These are phyloP conservation scores for Drosophila hawaiiensis DNA, from an alignment of 2,888 invertebrate genomes.

Conservation along the genomic window DNA sequence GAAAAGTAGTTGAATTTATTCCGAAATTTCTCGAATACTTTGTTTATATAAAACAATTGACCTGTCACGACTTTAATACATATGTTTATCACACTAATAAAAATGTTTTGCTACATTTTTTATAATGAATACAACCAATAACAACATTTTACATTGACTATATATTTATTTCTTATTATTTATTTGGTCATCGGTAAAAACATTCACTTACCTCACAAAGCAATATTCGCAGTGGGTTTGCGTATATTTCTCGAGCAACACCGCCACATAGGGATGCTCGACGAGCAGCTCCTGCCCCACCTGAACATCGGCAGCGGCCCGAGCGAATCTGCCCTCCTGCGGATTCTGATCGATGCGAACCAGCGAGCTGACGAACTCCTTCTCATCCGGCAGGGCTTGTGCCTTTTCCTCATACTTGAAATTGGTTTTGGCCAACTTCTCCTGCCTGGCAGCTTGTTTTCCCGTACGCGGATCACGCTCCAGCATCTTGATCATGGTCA, in stretches of 20 bases:
- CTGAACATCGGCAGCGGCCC: slow-evolving; percentile 89
- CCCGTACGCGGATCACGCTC: slow-evolving; percentile 87
- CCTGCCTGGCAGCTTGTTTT: slow-evolving; percentile 72
- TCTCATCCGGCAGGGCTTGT: slow-evolving; percentile 64
- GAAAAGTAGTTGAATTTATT: not conserved
- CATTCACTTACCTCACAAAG: slow-evolving; percentile 87
- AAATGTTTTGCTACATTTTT: not conserved
- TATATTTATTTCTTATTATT: not conserved
- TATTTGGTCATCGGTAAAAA: not conserved
- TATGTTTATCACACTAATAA: not conserved
- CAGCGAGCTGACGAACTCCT: slow-evolving; percentile 87
- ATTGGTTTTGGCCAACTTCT: slow-evolving; percentile 50
- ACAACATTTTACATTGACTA: no score
- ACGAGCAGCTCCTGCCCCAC: slow-evolving; percentile 90
- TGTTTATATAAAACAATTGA: not conserved
- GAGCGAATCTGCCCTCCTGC: slow-evolving; percentile 90
- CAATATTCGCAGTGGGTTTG: slow-evolving; percentile 91
- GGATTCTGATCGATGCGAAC: slow-evolving; percentile 88
- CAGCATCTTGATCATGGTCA: slow-evolving; percentile 90
- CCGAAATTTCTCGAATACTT: not conserved
- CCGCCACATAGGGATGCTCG: slow-evolving; percentile 90
- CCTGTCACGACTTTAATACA: not conserved
- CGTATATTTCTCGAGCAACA: slow-evolving; percentile 89
- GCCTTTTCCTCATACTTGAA: slow-evolving; percentile 40
- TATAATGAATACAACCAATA: no score